Percentiles rank a stretch among this genome's conserved stretches.
Conservation (phyloP, 2,888 invertebrate species). For the Serripes groenlandicus region DNA sequence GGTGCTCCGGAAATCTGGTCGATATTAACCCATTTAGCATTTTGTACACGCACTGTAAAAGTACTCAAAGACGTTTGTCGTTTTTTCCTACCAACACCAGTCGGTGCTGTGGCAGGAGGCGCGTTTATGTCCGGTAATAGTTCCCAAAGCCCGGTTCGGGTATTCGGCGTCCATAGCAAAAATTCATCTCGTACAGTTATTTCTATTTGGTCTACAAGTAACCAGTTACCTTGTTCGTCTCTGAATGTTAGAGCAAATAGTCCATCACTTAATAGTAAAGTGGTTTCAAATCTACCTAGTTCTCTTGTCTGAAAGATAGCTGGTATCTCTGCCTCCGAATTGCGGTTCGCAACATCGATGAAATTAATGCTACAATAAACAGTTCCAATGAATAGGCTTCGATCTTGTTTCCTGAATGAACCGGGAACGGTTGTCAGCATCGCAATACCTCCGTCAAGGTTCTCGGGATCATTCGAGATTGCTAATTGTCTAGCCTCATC, state of each 20-base stretch:
- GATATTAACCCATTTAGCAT: constrained; percentile 37
- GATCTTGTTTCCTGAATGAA: constrained; percentile 2
- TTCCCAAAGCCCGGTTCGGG: constrained; percentile 17
- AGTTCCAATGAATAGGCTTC: constrained; percentile 16
- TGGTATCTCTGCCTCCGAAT: constrained; percentile 6
- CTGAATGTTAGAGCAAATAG: constrained; percentile 20
- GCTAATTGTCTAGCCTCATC: not conserved
- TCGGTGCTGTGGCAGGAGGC: too few species aligned
- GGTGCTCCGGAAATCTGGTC: constrained; percentile 41
- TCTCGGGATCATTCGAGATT: constrained; percentile 7
- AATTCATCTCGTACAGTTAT: constrained; percentile 22
- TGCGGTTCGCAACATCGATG: not conserved
- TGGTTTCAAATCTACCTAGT: not conserved
- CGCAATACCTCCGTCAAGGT: constrained; percentile 3
- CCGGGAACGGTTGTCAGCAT: constrained; percentile 11
- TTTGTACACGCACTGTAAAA: constrained; percentile 15
- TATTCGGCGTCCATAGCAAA: constrained; percentile 4
- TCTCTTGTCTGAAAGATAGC: constrained; percentile 34
- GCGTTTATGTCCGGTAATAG: not conserved
- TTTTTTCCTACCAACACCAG: too few species aligned
- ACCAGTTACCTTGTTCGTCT: not conserved
- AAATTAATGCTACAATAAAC: constrained; percentile 27
- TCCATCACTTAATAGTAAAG: constrained; percentile 27
- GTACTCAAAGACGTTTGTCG: not conserved
- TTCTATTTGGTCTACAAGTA: not conserved